These are phyloP conservation scores for Oryctes rhinoceros DNA, from an alignment of 1,140 invertebrate species.

Conservation along the genomic window DNA sequence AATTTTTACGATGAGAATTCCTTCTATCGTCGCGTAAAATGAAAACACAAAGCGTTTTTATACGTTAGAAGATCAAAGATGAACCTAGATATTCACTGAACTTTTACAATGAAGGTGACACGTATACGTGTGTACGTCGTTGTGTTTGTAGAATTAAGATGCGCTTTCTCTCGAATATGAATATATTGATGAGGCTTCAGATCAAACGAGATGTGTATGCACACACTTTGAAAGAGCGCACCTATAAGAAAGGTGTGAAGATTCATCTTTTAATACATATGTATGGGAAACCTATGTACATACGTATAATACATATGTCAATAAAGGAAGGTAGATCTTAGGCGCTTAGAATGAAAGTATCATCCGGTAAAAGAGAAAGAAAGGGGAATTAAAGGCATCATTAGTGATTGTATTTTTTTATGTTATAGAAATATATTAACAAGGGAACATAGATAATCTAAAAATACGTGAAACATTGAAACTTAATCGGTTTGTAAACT, in stretches of 20 bases:
- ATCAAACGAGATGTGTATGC: neutral
- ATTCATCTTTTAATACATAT: neutral
- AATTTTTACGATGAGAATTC: neutral
- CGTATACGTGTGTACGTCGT: neutral
- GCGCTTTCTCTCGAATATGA: neutral
- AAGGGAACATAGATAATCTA: too few relatives aligned
- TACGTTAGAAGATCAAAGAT: neutral
- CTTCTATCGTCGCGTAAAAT: neutral
- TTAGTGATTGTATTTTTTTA: too few relatives aligned
- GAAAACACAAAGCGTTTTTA: neutral
- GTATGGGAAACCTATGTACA: too few relatives aligned
- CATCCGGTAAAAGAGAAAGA: too few relatives aligned
- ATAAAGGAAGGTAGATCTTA: too few relatives aligned
- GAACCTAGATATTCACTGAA: slow-evolving; percentile 3
- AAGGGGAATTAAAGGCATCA: too few relatives aligned
- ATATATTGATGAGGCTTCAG: neutral
- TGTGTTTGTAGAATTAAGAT: neutral
- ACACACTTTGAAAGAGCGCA: neutral
- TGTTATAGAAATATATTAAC: too few relatives aligned
- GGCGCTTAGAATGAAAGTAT: too few relatives aligned
- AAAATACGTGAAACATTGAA: too few relatives aligned
- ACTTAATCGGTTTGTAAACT: too few relatives aligned
- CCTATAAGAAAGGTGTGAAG: neutral
- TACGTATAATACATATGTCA: too few relatives aligned
- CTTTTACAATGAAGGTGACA: neutral